Conservation (phyloP, 2,888 invertebrate genomes). For the Mimas tiliae region DNA sequence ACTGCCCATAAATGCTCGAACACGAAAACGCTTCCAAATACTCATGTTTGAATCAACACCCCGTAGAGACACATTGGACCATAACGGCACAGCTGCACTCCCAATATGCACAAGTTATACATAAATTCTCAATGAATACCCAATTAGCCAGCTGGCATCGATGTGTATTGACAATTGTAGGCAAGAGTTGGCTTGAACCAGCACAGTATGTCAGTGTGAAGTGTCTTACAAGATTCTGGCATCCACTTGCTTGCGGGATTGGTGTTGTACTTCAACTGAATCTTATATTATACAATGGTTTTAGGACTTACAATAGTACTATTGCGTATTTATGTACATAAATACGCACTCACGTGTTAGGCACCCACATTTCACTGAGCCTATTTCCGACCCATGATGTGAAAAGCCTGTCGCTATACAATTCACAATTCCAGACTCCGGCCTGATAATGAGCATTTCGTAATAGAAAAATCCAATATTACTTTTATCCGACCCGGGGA, state of each 20-base stretch:
- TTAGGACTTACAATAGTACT: neutral
- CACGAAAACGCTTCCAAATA: conserved; percentile 9
- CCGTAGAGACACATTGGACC: conserved; percentile 30
- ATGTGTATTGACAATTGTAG: conserved; percentile 38
- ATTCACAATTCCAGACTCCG: too few species aligned
- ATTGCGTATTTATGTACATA: too few species aligned
- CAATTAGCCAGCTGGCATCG: conserved; percentile 45
- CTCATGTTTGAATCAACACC: neutral
- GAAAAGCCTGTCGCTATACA: too few species aligned
- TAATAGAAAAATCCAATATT: too few species aligned
- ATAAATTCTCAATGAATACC: conserved; percentile 41
- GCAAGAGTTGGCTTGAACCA: conserved; percentile 25
- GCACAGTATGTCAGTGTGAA: neutral
- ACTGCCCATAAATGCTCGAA: neutral
- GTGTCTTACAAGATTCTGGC: conserved; percentile 1
- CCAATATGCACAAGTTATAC: conserved; percentile 36
- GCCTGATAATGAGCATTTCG: too few species aligned
- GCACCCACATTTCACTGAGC: too few species aligned
- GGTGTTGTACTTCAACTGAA: neutral
- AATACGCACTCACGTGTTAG: neutral
- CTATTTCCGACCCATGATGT: too few species aligned
- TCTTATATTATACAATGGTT: neutral
- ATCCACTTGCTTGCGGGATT: neutral
- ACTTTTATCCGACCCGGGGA: too few species aligned
- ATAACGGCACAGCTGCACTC: conserved; percentile 27